Base-by-base conservation (phyloP, 2,797 vertebrate genomes). In the Premnoplex brunnescens region DNA sequence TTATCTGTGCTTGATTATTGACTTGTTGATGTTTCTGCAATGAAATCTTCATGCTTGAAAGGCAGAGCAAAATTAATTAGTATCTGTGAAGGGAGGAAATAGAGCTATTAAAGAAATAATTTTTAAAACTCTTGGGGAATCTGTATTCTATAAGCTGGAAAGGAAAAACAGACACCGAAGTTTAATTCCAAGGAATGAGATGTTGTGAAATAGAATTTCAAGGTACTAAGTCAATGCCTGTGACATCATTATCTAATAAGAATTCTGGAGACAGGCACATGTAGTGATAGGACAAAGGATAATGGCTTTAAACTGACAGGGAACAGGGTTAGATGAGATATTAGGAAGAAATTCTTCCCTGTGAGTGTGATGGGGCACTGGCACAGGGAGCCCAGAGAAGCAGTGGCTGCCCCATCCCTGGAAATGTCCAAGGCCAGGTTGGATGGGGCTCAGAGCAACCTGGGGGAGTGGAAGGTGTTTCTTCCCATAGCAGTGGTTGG, bases 61-160 rank as follows among this genome's bases (percentile, higher is more conserved):
- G 51, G 56, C 66, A 88, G 52, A 58, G 66, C 32, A 89, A 93
- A 96, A 76, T 85, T 94, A 95, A 93, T 93, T 92, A 85, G 44
- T 54, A 71, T 78, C 87, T 88, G 51, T 67, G 74, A 66, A 86
- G 24, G 69, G 76, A 86, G 34, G 58, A 91, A 85, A 48, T n/a
- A 60, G 46, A 88, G 7, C 27, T 68, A 37, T 68, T 73, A 64
- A 81, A 51, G 27, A 78, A 60, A 59, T 34, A 9, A 14, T 78
- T 89, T 94, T 62, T 43, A n/a, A 87, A 91, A 43, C 73, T 89
- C 22, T 55, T 36, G 46, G 22, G 48, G 28, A 78, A 89, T 26
- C 30, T 49, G n/a, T 68, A 39, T 87, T 56, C 41, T 74, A 1
- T 58, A 76, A 64, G 9, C 21, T 67, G 44, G 34, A 71, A 83